Base-by-base conservation (phyloP, 1,140 invertebrate species). In the Pemphigus obesinymphae region DNA sequence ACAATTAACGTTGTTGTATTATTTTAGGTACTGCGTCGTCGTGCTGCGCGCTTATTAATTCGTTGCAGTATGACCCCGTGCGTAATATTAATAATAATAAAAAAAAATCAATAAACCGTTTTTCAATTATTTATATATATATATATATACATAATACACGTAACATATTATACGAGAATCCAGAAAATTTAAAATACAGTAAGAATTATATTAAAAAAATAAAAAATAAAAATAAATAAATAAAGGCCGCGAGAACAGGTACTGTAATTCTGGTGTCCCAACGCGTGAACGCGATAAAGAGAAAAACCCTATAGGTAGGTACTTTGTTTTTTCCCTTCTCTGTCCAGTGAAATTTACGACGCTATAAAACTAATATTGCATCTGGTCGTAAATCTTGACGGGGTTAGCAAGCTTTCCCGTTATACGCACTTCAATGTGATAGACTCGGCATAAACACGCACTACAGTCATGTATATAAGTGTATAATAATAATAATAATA, bases 311-410 rank as follows among this genome's bases (percentile, higher is more conserved):
- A n/a, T n/a, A n/a, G n/a, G n/a, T n/a, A 15, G 45, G 26, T 73
- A 73, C 70, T 73, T 73, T 73, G 70, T 73, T 73, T 73, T 72
- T 73, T 50, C 70, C 70, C 43, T 73, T 31, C 70, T 50, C 70
- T 48, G 70, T 48, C 70, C 70, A 26, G 70, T 73, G 50, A 73
- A 73, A 73, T 73, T 73, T 73, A 73, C 45, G 70, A 73, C 70
- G 70, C 70, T 73, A 73, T 73, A 73, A 73, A 73, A 73, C 70
- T 73, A 73, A 73, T 73, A 73, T 73, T 73, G 70, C 70, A 73
- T 73, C 70, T 73, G 70, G 45, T 73, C 70, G 70, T 73, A 73
- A 73, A 73, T 73, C 70, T 73, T 73, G 43, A 50, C 70, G 29
- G 70, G 70, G 70, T 73, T 73, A 73, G 70, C 70, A 50, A 73